Evolutionary conservation across 2,888 invertebrate species (phyloP), one percentile per base, ranked within the genome.

Genomic region (Tiliacea citrago): DNA sequence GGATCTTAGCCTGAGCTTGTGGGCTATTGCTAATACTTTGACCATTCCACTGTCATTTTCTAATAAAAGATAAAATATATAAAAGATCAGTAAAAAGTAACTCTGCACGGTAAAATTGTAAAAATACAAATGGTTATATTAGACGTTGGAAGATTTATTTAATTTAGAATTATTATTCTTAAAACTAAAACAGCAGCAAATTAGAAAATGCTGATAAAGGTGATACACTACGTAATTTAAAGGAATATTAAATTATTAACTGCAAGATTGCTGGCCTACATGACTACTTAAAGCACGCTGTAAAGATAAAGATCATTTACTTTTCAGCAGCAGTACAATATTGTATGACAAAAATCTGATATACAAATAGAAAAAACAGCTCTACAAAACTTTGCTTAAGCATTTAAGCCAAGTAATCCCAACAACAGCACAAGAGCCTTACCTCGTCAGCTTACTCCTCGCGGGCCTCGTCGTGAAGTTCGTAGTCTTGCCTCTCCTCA

Each of bases 371-470:
- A n/a, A 39, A 73, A 12, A 73, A 66, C 2, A n/a, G 16, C 4
- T 39, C 57, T 57, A 70, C 35, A 49, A n/a, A 75, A 75, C 4
- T 16, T 51, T 63, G 35, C 42, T 24, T 8, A 69, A 70, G 63
- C 70, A 51, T 51, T 45, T 3, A 77, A 57, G 51, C 55, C 10
- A 68, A 57, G 13, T 68, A 35, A 51, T 35, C 1, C 24, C 21
- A 70, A 4, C 21, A 16, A 13, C 51, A 67, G 24, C 3, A 9
- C n/a, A 45, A n/a, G 24, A 66, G n/a, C 10, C 68, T 83, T 89
- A 96, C 96, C 96, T 96, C 2, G 96, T 96, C 12, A 96, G 91
- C 87, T 96, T 96, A 76, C 92, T 95, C 82, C 96, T 90, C 0
- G 93, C 92, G 0, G 95, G 93, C 12, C 95, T 90, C 0, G 94